phyloP scores from a whole-genome alignment of 1,140 invertebrate genomes.

The Polypedilum pembai region DNA sequence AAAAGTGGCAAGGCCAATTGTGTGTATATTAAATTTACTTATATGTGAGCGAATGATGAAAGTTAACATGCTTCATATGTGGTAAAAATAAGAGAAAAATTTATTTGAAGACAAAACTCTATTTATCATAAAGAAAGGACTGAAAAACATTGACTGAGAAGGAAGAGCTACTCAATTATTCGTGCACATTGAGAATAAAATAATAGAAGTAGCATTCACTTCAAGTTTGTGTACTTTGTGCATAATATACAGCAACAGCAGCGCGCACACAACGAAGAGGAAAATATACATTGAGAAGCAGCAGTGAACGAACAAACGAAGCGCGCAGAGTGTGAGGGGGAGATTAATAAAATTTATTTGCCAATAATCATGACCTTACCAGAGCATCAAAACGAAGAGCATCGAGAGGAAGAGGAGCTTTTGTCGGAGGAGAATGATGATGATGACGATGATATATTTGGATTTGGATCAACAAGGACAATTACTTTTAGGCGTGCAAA shows the following conservation, averaged over 20 bases:
- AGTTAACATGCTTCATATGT: too few relatives aligned
- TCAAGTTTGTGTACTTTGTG: background rate
- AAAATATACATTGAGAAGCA: background rate
- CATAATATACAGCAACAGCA: background rate
- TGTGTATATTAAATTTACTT: too few relatives aligned
- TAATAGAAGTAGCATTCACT: background rate
- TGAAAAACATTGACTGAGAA: too few relatives aligned
- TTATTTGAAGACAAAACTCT: too few relatives aligned
- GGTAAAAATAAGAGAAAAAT: too few relatives aligned
- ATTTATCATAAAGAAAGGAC: too few relatives aligned
- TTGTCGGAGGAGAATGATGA: slow-evolving; percentile 11
- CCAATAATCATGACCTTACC: slow-evolving; percentile 24
- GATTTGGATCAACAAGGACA: slow-evolving; percentile 20
- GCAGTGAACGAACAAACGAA: background rate
- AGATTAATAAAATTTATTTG: slow-evolving; percentile 20
- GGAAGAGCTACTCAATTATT: slow-evolving; percentile 2
- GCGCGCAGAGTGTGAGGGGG: background rate
- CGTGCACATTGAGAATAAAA: background rate
- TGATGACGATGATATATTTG: background rate
- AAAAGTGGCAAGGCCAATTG: too few relatives aligned
- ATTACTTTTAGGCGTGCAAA: background rate
- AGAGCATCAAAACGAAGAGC: background rate
- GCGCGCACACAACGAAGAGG: background rate
- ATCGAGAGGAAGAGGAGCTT: slow-evolving; percentile 13
- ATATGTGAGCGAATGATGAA: too few relatives aligned